Evolutionary conservation across 2,113 vertebrate species (phyloP).

Genomic region (Nematolebias whitei): DNA sequence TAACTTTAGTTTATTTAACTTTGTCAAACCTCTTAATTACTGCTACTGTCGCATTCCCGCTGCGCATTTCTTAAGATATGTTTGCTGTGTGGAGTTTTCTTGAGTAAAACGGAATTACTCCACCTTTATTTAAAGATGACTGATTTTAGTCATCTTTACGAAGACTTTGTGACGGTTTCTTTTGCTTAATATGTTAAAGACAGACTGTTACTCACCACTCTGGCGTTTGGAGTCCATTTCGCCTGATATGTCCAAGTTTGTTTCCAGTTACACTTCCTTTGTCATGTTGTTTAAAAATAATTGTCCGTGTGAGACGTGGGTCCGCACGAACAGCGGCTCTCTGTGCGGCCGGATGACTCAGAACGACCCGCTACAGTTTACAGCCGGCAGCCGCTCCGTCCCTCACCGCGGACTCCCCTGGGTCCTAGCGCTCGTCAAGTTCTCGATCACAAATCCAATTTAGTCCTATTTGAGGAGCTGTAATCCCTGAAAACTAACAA

Average conservation of each 20-base stretch:
- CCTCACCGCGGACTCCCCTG: neutral
- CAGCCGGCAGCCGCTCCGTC: conserved; percentile 18
- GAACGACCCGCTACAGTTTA: conserved; percentile 38
- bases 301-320: conserved; percentile 33
- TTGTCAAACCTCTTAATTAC: no score
- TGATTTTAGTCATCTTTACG: no score
- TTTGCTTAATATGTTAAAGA: neutral
- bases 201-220: conserved; percentile 57
- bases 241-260: neutral
- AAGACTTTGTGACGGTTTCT: neutral
- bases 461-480: neutral
- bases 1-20: neutral
- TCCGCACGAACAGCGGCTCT: conserved; percentile 1
- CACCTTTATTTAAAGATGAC: no score
- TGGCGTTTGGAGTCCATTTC: conserved; percentile 66
- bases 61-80: no score
- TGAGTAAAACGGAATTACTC: no score
- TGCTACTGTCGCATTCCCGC: no score
- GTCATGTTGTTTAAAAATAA: conserved; percentile 21
- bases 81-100: no score
- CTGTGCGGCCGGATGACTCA: conserved; percentile 41
- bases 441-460: neutral
- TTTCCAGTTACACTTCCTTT: conserved; percentile 29
- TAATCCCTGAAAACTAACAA: conserved; percentile 4
- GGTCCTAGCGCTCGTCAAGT: conserved; percentile 55